phyloP scores from a whole-genome alignment of 2,797 vertebrate genomes.

The Sylvilagus floridanus region DNA sequence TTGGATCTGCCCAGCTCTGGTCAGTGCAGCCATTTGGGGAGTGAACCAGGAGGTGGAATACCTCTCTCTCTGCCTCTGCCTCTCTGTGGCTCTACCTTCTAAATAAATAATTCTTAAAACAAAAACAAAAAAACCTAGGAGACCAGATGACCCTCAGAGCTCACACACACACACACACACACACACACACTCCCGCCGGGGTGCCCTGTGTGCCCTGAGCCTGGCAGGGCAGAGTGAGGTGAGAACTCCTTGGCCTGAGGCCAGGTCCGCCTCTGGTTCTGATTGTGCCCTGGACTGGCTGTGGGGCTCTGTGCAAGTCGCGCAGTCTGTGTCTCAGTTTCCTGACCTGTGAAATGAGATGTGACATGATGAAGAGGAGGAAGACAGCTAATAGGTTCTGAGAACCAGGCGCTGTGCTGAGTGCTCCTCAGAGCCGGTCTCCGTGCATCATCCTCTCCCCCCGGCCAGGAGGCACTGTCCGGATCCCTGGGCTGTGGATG shows the following conservation, averaged over 20 bases:
- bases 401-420: too few relatives aligned
- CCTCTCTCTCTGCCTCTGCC: too few relatives aligned
- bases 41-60: too few relatives aligned
- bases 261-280: not conserved
- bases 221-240: not conserved
- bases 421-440: not conserved
- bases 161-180: not conserved
- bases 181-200: not conserved
- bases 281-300: not conserved
- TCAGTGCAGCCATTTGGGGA: too few relatives aligned
- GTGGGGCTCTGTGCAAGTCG: not conserved
- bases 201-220: not conserved
- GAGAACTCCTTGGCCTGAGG: not conserved
- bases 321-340: not conserved
- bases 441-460: accelerated
- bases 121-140: not conserved
- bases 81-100: too few relatives aligned
- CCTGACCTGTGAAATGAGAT: not conserved
- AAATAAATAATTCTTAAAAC: not conserved
- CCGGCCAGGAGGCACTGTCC: not conserved
- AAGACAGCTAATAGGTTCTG: not conserved
- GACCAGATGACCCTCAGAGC: not conserved
- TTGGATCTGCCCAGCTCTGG: too few relatives aligned
- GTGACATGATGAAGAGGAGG: not conserved
- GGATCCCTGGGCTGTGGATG: not conserved